phyloP scores from a whole-genome alignment of 1,140 invertebrate species.

The Monochamus saltuarius region DNA sequence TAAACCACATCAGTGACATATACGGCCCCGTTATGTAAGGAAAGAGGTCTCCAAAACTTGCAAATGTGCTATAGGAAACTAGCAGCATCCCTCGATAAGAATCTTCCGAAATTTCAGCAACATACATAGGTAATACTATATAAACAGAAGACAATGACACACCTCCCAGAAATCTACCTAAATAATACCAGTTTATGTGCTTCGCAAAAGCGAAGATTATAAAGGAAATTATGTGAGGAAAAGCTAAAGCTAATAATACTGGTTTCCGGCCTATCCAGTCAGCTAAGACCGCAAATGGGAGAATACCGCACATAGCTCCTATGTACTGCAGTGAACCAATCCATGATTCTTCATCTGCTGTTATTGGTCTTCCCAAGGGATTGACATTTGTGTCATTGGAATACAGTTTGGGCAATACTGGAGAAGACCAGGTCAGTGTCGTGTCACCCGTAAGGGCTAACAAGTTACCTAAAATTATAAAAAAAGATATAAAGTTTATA shows the following conservation, averaged over 20 bases:
- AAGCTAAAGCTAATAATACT: conserved; percentile 45
- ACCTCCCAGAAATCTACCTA: conserved; percentile 51
- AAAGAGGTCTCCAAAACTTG: conserved; percentile 29
- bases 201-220: conserved; percentile 49
- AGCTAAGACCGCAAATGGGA: conserved; percentile 62
- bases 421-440: conserved; percentile 73
- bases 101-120: conserved; percentile 54
- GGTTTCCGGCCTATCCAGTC: conserved; percentile 59
- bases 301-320: conserved; percentile 73
- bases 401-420: conserved; percentile 60
- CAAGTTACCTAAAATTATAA: conserved; percentile 61
- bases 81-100: conserved; percentile 31
- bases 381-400: conserved; percentile 37
- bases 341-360: conserved; percentile 67
- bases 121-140: conserved; percentile 54
- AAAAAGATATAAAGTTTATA: background rate
- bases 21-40: conserved; percentile 62
- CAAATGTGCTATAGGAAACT: conserved; percentile 26
- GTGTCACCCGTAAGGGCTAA: conserved; percentile 63
- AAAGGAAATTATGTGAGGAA: conserved; percentile 51
- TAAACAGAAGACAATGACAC: conserved; percentile 52
- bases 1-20: conserved; percentile 57
- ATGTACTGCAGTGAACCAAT: conserved; percentile 76
- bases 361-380: conserved; percentile 54
- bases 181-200: conserved; percentile 44